Conservation (phyloP, 2,797 vertebrate species). For the Chanos chanos region DNA sequence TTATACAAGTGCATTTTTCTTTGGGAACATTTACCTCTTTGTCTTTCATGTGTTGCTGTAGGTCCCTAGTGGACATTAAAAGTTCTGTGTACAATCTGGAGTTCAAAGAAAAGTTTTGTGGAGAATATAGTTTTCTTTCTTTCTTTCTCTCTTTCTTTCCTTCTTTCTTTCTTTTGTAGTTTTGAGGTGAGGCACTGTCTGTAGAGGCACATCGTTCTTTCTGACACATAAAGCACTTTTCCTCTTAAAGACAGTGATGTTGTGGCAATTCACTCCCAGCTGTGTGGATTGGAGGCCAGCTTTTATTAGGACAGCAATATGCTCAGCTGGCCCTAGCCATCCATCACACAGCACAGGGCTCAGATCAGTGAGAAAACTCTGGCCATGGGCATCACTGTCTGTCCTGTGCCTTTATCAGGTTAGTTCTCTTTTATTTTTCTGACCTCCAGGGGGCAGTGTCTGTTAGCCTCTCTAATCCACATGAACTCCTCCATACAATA, state of each 20-base stretch:
- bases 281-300: slow-evolving; percentile 58
- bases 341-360: slow-evolving; percentile 58
- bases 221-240: slow-evolving; percentile 69
- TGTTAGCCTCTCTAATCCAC: not conserved
- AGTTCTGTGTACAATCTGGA: too few relatives aligned
- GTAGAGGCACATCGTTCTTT: slow-evolving; percentile 67
- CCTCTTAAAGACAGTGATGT: slow-evolving; percentile 57
- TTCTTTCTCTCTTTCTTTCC: too few relatives aligned
- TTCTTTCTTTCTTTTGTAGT: too few relatives aligned
- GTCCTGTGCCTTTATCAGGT: not conserved
- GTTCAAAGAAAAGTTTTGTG: too few relatives aligned
- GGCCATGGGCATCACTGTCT: slow-evolving; percentile 7
- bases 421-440: not conserved
- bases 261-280: slow-evolving; percentile 40
- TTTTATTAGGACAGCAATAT: slow-evolving; percentile 76
- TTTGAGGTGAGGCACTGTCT: slow-evolving; percentile 51
- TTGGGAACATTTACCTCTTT: too few relatives aligned
- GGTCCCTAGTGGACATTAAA: too few relatives aligned
- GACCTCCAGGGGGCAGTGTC: slow-evolving; percentile 43
- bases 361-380: slow-evolving; percentile 29
- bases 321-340: slow-evolving; percentile 64
- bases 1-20: too few relatives aligned
- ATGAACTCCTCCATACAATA: not conserved
- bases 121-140: too few relatives aligned
- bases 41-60: too few relatives aligned